These are phyloP conservation scores for Lasioglossum figueresi DNA, from an alignment of 2,888 invertebrate species.

Conservation along the genomic window DNA sequence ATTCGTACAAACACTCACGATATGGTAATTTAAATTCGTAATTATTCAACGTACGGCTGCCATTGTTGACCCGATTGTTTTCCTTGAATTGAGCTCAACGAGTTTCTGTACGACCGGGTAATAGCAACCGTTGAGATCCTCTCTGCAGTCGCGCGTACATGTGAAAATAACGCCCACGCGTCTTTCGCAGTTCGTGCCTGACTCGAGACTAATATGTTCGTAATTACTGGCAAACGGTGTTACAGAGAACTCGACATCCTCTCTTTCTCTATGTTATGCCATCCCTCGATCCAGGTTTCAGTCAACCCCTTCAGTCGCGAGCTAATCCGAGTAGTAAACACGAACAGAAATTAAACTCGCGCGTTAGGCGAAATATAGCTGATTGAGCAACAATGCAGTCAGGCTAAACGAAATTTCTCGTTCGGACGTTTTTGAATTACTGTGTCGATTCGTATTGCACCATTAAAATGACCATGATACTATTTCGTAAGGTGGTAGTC, in stretches of 20 bases:
- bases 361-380: not conserved
- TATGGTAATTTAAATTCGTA: not conserved
- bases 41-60: not conserved
- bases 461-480: not conserved
- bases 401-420: not conserved
- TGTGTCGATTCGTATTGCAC: not conserved
- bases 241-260: not conserved
- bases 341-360: not conserved
- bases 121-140: not conserved
- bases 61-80: too few relatives aligned
- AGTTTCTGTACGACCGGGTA: not conserved
- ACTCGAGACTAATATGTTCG: not conserved
- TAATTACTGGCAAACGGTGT: slow-evolving; percentile 11
- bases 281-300: slow-evolving; percentile 12
- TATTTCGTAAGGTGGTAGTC: not conserved
- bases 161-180: not conserved
- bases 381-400: too few relatives aligned
- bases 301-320: not conserved
- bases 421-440: not conserved
- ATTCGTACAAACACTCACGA: not conserved
- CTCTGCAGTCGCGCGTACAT: not conserved
- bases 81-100: too few relatives aligned
- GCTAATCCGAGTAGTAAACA: slow-evolving; percentile 3
- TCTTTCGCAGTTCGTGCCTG: too few relatives aligned
- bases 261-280: not conserved